Percentiles rank a stretch among this genome's conserved stretches.
Conservation (phyloP, 2,113 vertebrate species). For the Phaethon lepturus region DNA sequence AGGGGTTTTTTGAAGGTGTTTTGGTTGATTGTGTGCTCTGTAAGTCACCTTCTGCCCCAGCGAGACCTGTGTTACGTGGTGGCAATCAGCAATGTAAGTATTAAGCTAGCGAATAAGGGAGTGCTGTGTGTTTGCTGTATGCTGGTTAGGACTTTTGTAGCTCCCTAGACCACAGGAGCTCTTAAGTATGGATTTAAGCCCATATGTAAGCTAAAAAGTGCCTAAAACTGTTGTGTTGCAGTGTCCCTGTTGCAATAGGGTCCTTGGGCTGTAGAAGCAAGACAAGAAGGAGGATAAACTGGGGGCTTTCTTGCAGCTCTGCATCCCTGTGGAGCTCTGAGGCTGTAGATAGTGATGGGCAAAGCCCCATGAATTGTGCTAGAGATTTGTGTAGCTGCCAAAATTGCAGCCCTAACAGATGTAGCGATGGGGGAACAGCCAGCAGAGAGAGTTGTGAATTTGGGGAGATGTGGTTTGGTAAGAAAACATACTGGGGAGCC, state of each 20-base stretch:
- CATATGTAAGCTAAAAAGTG: rapidly evolving
- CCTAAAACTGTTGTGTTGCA: background rate
- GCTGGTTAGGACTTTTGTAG: rapidly evolving
- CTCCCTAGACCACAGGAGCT: background rate
- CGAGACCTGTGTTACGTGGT: rapidly evolving
- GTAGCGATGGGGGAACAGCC: rapidly evolving
- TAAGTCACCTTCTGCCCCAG: background rate
- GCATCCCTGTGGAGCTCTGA: background rate
- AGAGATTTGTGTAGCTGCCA: rapidly evolving
- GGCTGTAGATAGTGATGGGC: background rate
- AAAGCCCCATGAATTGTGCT: rapidly evolving
- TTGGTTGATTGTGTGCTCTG: background rate
- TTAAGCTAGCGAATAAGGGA: background rate
- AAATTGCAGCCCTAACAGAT: background rate
- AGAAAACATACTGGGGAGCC: background rate
- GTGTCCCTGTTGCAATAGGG: rapidly evolving
- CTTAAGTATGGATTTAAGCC: background rate
- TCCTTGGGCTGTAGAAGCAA: background rate
- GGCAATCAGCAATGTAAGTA: too few species aligned
- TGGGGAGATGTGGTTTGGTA: background rate
- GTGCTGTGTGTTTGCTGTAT: background rate
- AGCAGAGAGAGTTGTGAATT: background rate
- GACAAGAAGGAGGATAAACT: background rate
- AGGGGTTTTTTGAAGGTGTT: background rate
- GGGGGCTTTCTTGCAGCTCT: background rate